These are phyloP conservation scores for Heliconius congener DNA, from an alignment of 1,140 invertebrate species.

Conservation along the genomic window DNA sequence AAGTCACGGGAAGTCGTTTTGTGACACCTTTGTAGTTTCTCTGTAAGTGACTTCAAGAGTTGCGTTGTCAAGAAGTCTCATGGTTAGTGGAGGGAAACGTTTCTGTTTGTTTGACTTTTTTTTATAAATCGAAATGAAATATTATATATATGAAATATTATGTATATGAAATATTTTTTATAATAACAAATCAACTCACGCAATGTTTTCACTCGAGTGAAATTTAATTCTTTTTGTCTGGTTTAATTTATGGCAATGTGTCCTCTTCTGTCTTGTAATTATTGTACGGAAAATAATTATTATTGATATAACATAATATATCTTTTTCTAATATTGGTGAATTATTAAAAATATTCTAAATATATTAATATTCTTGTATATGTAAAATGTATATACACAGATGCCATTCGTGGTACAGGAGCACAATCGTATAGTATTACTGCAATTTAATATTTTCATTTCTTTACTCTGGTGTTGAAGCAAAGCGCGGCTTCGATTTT, in stretches of 20 bases:
- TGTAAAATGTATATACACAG: neutral
- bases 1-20: conserved; percentile 2
- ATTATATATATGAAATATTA: no score
- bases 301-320: neutral
- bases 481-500: no score
- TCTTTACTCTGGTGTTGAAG: no score
- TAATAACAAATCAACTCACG: conserved; percentile 22
- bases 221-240: conserved; percentile 15
- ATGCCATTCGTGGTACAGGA: neutral
- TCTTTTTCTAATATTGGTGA: neutral
- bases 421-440: no score
- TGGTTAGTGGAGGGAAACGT: conserved; percentile 27
- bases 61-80: conserved; percentile 33
- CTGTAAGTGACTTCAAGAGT: conserved; percentile 35
- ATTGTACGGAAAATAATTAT: neutral
- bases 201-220: conserved; percentile 20
- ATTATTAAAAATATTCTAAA: neutral
- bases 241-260: neutral
- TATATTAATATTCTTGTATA: neutral
- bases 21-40: conserved; percentile 37
- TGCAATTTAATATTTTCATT: no score
- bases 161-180: conserved; percentile 5
- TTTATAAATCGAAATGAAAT: conserved; percentile 22
- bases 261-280: neutral
- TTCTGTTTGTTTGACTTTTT: conserved; percentile 29